Evolutionary conservation across 2,888 invertebrate species (phyloP), one percentile per base, ranked within the genome.

Genomic region (Caenorhabditis wallacei): DNA sequence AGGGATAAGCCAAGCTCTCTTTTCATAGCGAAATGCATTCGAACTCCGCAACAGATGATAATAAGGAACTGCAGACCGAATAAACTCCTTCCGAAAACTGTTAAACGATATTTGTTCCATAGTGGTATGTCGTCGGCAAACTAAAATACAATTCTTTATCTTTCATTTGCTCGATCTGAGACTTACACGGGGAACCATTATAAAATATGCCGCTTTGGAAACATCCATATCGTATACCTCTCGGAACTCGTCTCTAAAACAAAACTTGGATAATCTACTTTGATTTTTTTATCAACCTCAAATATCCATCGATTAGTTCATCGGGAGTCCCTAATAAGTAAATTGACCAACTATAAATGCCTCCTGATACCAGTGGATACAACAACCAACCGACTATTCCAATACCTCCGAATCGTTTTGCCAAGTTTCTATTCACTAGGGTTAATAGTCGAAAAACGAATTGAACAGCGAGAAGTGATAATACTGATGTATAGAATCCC

Each of bases 11-110:
- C 22, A 1, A 68, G 40, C 5, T 68, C 24, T 5, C n/a, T 13
- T 22, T 16, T 22, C 24, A 68, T 53, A 24, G 16, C 22, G 2
- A n/a, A 10, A 18, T 40, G 35, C 53, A 68, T 54, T 54, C 13
- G 35, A 8, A 37, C 16, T 16, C 53, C 68, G 22, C 68, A 68
- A 37, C 53, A 24, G 2, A 54, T 22, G 10, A 68, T 68, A 16
- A 68, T 68, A 24, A 68, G n/a, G n/a, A 54, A 68, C 48, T 68
- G 68, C n/a, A 54, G 35, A n/a, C 53, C 68, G 18, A 48, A 16
- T 8, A 16, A 22, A 51, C 66, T 18, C 51, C 48, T 5, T n/a
- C 24, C 30, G 8, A 30, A 8, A 30, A 30, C 48, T 35, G 22
- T n/a, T n/a, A 66, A 66, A 11, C 16, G 22, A n/a, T 35, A 26